These are phyloP conservation scores for Potamarius usumacintae DNA, from an alignment of 2,113 vertebrate species.

Conservation along the genomic window DNA sequence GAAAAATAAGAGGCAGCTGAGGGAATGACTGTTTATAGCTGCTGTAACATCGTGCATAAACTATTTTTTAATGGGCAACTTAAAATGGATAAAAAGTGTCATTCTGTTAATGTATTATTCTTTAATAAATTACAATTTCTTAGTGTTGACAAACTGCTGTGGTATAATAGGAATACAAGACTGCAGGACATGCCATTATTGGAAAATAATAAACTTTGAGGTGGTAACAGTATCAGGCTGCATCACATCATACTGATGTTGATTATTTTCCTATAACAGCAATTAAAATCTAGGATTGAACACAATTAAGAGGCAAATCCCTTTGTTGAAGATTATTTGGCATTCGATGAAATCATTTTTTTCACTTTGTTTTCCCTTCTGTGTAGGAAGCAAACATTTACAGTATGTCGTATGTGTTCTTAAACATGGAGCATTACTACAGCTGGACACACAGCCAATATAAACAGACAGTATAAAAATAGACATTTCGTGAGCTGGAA, in stretches of 20 bases:
- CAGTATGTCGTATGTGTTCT: background rate
- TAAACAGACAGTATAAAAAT: conserved; percentile 52
- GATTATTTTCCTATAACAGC: background rate
- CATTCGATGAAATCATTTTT: background rate
- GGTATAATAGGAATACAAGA: too few relatives aligned
- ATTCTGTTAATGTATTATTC: background rate
- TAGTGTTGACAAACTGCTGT: background rate
- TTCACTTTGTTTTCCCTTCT: background rate
- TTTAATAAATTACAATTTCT: background rate
- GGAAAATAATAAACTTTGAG: background rate
- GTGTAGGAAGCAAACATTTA: background rate
- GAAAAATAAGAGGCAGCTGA: background rate
- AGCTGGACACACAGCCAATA: conserved; percentile 4
- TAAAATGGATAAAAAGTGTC: background rate
- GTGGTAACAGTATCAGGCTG: background rate
- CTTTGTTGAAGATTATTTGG: background rate
- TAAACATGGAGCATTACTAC: conserved; percentile 3
- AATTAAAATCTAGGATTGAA: too few relatives aligned
- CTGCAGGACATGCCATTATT: background rate
- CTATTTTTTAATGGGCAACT: background rate
- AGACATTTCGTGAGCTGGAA: conserved; percentile 49
- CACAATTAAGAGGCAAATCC: background rate
- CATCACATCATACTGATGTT: background rate
- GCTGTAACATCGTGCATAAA: background rate
- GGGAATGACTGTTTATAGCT: background rate